phyloP scores from a whole-genome alignment of 2,113 vertebrate species.

The Ammodytes marinus region DNA sequence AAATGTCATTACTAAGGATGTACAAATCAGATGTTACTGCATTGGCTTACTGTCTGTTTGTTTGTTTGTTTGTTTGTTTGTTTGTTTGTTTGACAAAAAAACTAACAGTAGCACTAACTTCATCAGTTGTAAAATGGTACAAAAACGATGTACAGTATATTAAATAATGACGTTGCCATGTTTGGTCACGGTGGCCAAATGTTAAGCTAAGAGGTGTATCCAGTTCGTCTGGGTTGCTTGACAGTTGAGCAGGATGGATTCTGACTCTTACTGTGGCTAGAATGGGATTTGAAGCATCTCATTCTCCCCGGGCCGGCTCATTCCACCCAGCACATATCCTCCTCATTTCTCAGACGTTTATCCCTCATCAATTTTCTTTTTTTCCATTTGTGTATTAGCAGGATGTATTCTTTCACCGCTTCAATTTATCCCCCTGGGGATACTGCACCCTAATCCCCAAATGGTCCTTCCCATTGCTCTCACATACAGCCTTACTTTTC shows the following conservation, averaged over 20 bases:
- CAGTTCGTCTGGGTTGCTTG: neutral
- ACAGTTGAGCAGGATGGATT: neutral
- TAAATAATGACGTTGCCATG: neutral
- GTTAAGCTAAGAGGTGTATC: neutral
- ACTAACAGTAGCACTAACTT: neutral
- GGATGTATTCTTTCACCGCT: slow-evolving; percentile 41
- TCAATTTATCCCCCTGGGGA: slow-evolving; percentile 29
- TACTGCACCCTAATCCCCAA: slow-evolving; percentile 32
- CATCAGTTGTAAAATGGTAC: neutral
- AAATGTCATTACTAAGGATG: neutral
- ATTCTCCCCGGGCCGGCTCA: neutral
- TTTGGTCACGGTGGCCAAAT: neutral
- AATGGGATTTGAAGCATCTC: slow-evolving; percentile 5
- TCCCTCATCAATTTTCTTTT: slow-evolving; percentile 19
- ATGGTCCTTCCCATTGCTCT: slow-evolving; percentile 37
- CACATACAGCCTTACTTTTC: slow-evolving; percentile 49
- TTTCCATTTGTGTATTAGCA: slow-evolving; percentile 17
- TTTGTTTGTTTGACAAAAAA: neutral
- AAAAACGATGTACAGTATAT: neutral
- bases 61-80: neutral
- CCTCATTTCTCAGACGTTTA: slow-evolving; percentile 4
- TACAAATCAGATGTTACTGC: neutral
- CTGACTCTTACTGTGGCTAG: neutral
- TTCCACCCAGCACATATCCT: neutral
- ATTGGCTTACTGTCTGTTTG: neutral